These are phyloP conservation scores for Rousettus madagascariensis DNA, from an alignment of 2,797 vertebrate genomes.

Conservation along the genomic window DNA sequence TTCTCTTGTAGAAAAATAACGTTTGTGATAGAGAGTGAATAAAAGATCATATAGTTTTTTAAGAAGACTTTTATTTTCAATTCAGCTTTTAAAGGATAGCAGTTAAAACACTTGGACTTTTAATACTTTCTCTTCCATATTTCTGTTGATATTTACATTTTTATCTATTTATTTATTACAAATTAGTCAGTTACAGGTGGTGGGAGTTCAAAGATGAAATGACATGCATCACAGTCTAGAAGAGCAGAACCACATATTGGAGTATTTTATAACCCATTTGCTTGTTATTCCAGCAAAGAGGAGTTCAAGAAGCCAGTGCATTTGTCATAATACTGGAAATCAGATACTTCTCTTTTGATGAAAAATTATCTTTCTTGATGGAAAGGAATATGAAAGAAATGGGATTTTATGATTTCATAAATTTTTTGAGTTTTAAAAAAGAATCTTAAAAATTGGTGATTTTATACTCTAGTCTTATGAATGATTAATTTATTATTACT, in stretches of 20 bases:
- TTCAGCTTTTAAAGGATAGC: constrained; percentile 24
- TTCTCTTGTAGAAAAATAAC: background rate
- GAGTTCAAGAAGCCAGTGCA: background rate
- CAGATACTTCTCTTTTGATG: background rate
- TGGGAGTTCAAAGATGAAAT: background rate
- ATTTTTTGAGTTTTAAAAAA: background rate
- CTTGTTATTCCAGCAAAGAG: constrained; percentile 21
- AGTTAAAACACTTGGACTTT: background rate
- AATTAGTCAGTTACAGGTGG: background rate
- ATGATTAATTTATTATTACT: background rate
- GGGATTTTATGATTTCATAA: background rate
- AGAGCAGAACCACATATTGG: background rate
- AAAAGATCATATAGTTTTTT: background rate
- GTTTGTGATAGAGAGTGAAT: background rate
- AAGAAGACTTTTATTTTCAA: background rate
- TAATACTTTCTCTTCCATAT: background rate
- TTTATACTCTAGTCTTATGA: background rate
- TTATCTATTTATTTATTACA: background rate
- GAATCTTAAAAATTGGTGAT: background rate
- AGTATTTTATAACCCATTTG: background rate
- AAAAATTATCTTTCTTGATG: constrained; percentile 6
- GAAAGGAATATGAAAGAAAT: background rate
- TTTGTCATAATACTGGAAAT: background rate
- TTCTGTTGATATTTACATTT: background rate
- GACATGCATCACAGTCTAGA: background rate